Base-by-base conservation (phyloP, 2,113 vertebrate species). In the Ceyx margarethae region DNA sequence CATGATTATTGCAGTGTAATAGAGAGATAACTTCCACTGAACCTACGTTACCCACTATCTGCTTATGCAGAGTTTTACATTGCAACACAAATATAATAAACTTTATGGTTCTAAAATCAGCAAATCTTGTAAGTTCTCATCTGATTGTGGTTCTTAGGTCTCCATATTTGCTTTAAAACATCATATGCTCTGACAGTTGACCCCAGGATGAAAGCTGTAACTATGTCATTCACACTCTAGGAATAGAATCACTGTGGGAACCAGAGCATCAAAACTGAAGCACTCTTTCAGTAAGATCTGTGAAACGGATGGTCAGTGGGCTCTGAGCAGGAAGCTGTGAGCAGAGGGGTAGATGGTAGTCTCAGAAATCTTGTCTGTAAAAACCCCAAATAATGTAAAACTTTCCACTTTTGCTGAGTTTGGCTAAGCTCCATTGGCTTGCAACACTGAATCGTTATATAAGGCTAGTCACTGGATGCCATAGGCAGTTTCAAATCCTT, bases 231-330 rank as follows among this genome's bases (percentile, higher is more conserved):
- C 81, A 75, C 42, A 74, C 76, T 64, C 67, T 94, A 66, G 86
- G 81, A 95, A 88, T 62, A 90, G 81, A 76, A 66, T 68, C 46
- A 53, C 61, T 68, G 76, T 90, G 83, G 84, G 71, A 94, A 94
- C 62, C 62, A 1, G 31, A 62, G 48, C 3, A 72, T 84, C n/a
- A 64, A 90, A 90, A 90, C 69, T 37, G 40, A 81, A 84, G 80
- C 50, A 85, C 19, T 33, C 58, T 87, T 87, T 54, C 60, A 33
- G 18, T 75, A 83, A 61, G 9, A 81, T 72, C 42, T 87, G 40
- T 76, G 64, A 80, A 85, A 90, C 43, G 20, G 14, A 45, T 91
- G 26, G 58, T 60, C 74, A 51, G 23, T 66, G 78, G 60, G 46
- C 33, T 91, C 81, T 81, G 46, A 85, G 35, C 11, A 62, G 35